Conservation (phyloP, 2,797 vertebrate genomes). For the Alosa sapidissima region DNA sequence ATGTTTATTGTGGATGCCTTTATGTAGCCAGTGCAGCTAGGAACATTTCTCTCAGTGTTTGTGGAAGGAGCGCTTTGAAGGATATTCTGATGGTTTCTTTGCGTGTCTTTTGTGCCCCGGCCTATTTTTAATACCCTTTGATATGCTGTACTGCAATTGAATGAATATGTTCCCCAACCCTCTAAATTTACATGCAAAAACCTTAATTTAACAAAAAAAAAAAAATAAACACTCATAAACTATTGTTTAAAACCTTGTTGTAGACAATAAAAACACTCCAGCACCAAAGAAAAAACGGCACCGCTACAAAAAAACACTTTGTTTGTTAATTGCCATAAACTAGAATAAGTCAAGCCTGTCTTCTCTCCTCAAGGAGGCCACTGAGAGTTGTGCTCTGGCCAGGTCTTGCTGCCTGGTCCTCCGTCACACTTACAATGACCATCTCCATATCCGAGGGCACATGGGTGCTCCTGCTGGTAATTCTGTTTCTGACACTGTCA, state of each 20-base stretch:
- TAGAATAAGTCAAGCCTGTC: not conserved
- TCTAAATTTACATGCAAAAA: slow-evolving; percentile 18
- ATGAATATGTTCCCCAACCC: slow-evolving; percentile 35
- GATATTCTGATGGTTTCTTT: slow-evolving; percentile 62
- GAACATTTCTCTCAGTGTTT: slow-evolving; percentile 56
- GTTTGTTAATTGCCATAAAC: not conserved
- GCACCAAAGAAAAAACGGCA: not conserved
- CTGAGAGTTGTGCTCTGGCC: not conserved
- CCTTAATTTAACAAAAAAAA: slow-evolving; percentile 51
- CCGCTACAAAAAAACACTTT: not conserved
- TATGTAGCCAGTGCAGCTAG: slow-evolving; percentile 69
- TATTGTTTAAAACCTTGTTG: not conserved
- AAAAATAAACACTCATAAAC: not conserved
- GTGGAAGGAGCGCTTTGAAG: slow-evolving; percentile 62
- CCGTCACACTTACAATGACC: not conserved
- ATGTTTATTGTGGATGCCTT: slow-evolving; percentile 63
- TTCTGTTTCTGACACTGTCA: not conserved
- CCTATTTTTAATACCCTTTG: slow-evolving; percentile 70
- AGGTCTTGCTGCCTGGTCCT: not conserved
- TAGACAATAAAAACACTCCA: not conserved
- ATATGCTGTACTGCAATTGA: slow-evolving; percentile 55
- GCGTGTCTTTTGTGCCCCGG: slow-evolving; percentile 60
- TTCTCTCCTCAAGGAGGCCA: not conserved
- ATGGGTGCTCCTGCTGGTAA: not conserved
- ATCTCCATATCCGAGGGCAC: not conserved